Conservation (phyloP, 2,888 invertebrate species). For the Sicus ferrugineus region DNA sequence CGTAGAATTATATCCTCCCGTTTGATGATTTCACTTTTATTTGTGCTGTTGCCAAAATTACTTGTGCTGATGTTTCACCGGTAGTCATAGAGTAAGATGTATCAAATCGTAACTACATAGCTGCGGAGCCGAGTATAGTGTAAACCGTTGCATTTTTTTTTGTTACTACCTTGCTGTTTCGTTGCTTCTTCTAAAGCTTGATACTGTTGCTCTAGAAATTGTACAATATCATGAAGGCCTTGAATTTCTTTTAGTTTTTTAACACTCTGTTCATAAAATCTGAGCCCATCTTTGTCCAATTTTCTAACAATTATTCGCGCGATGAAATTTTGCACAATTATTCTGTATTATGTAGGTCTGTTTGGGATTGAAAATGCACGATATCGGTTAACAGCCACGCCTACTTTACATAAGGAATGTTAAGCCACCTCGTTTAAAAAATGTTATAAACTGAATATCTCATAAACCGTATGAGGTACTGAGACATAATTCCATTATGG, state of each 20-base stretch:
- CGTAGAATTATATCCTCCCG: neutral
- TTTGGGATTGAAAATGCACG: too few relatives aligned
- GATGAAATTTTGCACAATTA: too few relatives aligned
- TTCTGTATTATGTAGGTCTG: too few relatives aligned
- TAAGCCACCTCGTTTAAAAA: too few relatives aligned
- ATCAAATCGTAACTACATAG: neutral
- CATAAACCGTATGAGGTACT: too few relatives aligned
- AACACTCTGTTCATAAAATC: neutral
- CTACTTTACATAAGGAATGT: too few relatives aligned
- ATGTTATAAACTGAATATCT: too few relatives aligned
- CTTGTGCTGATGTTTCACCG: neutral
- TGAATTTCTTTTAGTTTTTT: slow-evolving; percentile 7
- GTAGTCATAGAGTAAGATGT: neutral
- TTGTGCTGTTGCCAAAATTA: too few relatives aligned
- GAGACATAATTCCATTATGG: too few relatives aligned
- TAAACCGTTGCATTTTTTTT: neutral
- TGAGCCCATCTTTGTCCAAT: neutral
- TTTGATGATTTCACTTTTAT: neutral
- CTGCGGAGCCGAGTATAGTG: neutral
- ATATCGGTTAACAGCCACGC: too few relatives aligned
- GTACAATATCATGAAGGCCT: neutral
- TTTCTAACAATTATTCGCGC: too few relatives aligned
- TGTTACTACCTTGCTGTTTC: neutral
- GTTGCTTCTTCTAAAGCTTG: slow-evolving; percentile 1
- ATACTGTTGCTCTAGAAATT: slow-evolving; percentile 8